phyloP scores from a whole-genome alignment of 2,888 invertebrate species.

The Blera fallax region DNA sequence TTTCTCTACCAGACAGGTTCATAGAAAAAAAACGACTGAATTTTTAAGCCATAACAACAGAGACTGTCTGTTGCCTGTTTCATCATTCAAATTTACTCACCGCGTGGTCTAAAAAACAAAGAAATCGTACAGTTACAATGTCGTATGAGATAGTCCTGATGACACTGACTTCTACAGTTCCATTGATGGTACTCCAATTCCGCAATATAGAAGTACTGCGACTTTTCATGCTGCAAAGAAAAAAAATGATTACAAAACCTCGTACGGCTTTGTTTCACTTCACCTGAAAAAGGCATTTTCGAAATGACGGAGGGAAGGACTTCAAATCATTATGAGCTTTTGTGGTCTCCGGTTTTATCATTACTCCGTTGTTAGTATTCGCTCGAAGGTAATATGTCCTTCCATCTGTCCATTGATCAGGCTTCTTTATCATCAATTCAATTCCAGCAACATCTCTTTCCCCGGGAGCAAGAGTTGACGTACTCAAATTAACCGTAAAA shows the following conservation, averaged over 20 bases:
- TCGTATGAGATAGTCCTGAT: slow-evolving; percentile 74
- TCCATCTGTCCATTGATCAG: slow-evolving; percentile 75
- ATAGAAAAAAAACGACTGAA: too few species aligned
- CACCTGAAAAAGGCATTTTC: slow-evolving; percentile 77
- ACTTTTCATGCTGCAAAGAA: slow-evolving; percentile 74
- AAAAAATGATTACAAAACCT: background rate
- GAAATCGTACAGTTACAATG: slow-evolving; percentile 78
- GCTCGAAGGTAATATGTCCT: slow-evolving; percentile 73
- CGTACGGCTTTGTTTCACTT: background rate
- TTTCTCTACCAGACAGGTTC: too few species aligned
- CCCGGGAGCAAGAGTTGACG: slow-evolving; percentile 61
- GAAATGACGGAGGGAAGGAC: slow-evolving; percentile 69
- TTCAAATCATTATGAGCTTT: slow-evolving; percentile 74
- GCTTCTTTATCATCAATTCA: slow-evolving; percentile 76
- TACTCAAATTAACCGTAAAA: slow-evolving; percentile 74
- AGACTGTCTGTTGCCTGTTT: too few species aligned
- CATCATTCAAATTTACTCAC: too few species aligned
- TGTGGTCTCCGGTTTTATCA: slow-evolving; percentile 75
- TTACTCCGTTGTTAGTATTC: slow-evolving; percentile 76
- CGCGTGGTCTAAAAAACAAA: slow-evolving; percentile 74
- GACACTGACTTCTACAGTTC: slow-evolving; percentile 77
- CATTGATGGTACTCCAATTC: slow-evolving; percentile 74
- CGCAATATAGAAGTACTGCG: slow-evolving; percentile 43
- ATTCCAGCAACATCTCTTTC: background rate
- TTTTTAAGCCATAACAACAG: too few species aligned